These are phyloP conservation scores for Rhinoptilus africanus DNA, from an alignment of 2,113 vertebrate genomes.

Conservation along the genomic window DNA sequence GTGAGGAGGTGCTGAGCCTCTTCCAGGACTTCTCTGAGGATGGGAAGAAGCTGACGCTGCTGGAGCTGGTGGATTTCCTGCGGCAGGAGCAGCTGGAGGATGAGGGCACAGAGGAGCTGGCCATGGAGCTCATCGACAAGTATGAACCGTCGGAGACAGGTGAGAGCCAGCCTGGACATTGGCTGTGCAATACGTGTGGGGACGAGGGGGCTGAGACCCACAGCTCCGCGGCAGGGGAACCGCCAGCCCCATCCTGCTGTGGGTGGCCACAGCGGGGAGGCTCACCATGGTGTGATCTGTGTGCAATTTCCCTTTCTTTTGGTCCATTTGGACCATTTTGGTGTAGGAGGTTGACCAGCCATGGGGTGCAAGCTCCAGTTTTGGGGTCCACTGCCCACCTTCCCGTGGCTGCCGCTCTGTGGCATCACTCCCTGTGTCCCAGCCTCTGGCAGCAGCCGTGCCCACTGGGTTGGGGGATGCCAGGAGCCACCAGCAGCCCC, in stretches of 20 bases:
- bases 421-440: neutral
- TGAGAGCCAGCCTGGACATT: constrained; percentile 48
- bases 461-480: neutral
- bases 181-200: neutral
- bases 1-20: constrained; percentile 85
- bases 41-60: constrained; percentile 82
- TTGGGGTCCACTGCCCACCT: neutral
- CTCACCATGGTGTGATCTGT: neutral
- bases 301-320: neutral
- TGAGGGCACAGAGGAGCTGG: constrained; percentile 71
- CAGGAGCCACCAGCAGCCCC: neutral
- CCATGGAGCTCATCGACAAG: constrained; percentile 82
- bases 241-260: neutral
- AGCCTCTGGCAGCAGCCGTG: neutral
- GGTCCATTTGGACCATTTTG: neutral
- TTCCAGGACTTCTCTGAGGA: constrained; percentile 89
- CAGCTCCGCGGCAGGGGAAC: neutral
- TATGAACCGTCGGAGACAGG: constrained; percentile 89
- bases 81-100: constrained; percentile 82
- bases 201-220: neutral
- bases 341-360: neutral
- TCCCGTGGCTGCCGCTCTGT: neutral
- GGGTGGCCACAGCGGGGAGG: neutral
- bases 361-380: neutral
- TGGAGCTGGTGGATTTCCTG: constrained; percentile 90